phyloP scores from a whole-genome alignment of 2,797 vertebrate genomes.

The Parotocinclus haroldoi region DNA sequence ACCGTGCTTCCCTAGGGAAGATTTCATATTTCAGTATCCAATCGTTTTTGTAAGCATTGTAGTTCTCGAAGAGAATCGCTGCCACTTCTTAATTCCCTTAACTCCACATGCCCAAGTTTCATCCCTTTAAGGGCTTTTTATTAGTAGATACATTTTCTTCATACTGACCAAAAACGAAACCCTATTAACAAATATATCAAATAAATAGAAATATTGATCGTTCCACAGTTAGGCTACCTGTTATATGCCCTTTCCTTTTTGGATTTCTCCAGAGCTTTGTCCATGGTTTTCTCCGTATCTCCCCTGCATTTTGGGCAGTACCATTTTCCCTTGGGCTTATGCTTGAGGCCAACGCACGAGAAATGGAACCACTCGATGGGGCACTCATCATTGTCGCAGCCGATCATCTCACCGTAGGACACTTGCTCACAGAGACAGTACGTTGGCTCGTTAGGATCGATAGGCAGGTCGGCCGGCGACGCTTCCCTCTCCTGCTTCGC shows the following conservation, averaged over 20 bases:
- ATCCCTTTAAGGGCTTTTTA: conserved; percentile 18
- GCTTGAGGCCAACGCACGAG: conserved; percentile 92
- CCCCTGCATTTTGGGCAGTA: conserved; percentile 95
- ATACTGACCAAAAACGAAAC: conserved; percentile 5
- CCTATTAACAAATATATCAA: conserved; percentile 6
- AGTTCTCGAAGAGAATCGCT: neutral
- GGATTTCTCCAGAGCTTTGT: conserved; percentile 92
- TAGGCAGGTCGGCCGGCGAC: conserved; percentile 90
- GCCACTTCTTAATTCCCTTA: neutral
- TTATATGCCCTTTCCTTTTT: conserved; percentile 91
- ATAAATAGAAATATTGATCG: conserved; percentile 33
- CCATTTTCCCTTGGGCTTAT: conserved; percentile 98
- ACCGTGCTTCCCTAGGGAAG: no score
- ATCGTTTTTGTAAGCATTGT: no score
- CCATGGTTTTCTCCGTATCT: conserved; percentile 96
- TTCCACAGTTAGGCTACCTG: conserved; percentile 76
- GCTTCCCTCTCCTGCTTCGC: conserved; percentile 92
- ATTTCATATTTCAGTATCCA: no score
- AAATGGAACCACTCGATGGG: conserved; percentile 99
- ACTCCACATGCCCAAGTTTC: conserved; percentile 13
- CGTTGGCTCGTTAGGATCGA: conserved; percentile 96
- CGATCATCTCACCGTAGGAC: conserved; percentile 97
- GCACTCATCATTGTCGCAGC: conserved; percentile 94
- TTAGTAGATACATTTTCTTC: conserved; percentile 12
- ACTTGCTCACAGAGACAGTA: conserved; percentile 97